These are phyloP conservation scores for Orgyia antiqua DNA, from an alignment of 2,888 invertebrate species.

Conservation along the genomic window DNA sequence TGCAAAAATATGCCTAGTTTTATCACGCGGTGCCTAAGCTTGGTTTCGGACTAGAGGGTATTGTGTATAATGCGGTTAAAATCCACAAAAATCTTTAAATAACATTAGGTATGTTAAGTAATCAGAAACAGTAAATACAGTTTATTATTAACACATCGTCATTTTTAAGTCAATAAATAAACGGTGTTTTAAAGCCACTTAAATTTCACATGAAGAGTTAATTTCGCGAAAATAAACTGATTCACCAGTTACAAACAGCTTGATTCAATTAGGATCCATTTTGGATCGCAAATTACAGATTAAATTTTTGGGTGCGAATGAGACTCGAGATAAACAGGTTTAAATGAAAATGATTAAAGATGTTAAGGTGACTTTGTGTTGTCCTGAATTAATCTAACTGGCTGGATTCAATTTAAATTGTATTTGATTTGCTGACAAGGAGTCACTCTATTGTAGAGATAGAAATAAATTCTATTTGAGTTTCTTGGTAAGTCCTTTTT, in stretches of 20 bases:
- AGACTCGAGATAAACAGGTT: constrained; percentile 11
- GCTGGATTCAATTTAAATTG: constrained; percentile 6
- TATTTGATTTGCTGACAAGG: constrained; percentile 2
- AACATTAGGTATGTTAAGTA: too few species aligned
- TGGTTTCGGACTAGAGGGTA: too few species aligned
- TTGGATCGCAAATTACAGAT: constrained; percentile 16
- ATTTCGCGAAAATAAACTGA: constrained; percentile 19
- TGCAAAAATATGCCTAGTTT: too few species aligned
- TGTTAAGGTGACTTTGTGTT: constrained; percentile 5
- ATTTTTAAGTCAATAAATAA: too few species aligned
- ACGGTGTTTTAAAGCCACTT: not conserved
- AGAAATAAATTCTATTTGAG: too few species aligned
- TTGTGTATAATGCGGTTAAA: too few species aligned
- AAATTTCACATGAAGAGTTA: constrained; percentile 5
- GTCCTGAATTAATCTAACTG: constrained; percentile 1
- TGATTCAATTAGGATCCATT: constrained; percentile 21
- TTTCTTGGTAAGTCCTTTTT: too few species aligned
- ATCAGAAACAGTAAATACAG: too few species aligned
- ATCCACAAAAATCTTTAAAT: too few species aligned
- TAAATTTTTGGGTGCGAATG: constrained; percentile 18
- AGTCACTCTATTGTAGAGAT: too few species aligned
- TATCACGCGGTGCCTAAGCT: too few species aligned
- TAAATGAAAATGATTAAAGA: constrained; percentile 13
- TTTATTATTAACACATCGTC: too few species aligned
- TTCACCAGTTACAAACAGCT: constrained; percentile 20